These are phyloP conservation scores for Oryctes rhinoceros DNA, from an alignment of 1,140 invertebrate genomes.

Conservation along the genomic window DNA sequence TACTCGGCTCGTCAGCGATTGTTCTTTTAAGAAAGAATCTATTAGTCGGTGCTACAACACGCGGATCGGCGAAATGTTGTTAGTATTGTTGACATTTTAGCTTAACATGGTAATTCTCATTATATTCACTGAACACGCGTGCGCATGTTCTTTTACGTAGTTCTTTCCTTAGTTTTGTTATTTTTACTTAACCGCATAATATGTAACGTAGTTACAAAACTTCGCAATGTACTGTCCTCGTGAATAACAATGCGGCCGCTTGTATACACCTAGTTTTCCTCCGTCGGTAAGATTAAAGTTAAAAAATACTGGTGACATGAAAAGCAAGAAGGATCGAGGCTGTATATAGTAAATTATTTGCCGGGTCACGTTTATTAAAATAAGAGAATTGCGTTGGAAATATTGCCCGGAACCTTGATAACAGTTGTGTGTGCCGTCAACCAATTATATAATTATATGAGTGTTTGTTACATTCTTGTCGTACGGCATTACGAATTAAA, in stretches of 20 bases:
- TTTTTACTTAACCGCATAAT: not conserved
- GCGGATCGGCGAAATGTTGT: no score
- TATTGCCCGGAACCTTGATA: slow-evolving; percentile 10
- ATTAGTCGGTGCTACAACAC: no score
- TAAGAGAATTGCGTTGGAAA: not conserved
- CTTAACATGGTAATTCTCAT: no score
- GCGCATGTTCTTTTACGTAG: no score
- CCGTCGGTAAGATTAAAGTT: slow-evolving; percentile 14
- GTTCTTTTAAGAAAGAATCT: no score
- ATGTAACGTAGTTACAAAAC: slow-evolving; percentile 17
- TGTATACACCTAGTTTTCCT: not conserved
- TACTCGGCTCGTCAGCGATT: no score
- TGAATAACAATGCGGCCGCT: not conserved
- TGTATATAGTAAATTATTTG: not conserved
- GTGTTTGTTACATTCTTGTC: not conserved
- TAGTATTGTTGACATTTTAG: no score
- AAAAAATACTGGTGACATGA: not conserved
- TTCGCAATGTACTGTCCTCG: not conserved
- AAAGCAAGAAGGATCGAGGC: not conserved
- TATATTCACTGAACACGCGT: no score
- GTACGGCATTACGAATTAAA: slow-evolving; percentile 1
- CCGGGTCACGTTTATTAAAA: slow-evolving; percentile 24
- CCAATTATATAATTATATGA: slow-evolving; percentile 2
- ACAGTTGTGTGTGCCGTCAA: not conserved
- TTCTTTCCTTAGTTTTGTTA: no score